Evolutionary conservation across 2,797 vertebrate species (phyloP).

Genomic region (Botia kubotai): DNA sequence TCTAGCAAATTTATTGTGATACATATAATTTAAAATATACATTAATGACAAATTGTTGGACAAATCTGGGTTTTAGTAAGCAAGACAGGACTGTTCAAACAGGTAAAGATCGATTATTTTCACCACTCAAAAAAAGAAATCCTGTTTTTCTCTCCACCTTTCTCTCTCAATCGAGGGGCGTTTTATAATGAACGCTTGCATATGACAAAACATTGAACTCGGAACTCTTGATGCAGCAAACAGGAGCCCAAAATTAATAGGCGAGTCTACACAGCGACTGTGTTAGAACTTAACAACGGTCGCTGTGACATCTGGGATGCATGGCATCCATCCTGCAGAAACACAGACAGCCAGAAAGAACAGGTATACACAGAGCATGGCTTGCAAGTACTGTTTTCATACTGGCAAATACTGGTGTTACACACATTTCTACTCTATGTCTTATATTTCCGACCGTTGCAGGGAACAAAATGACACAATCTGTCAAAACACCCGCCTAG

Average conservation of each 20-base stretch:
- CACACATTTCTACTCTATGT: constrained; percentile 23
- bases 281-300: constrained; percentile 38
- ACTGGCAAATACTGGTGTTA: constrained; percentile 20
- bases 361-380: constrained; percentile 42
- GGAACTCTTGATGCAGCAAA: constrained; percentile 30
- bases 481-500: constrained; percentile 13
- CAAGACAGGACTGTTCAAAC: constrained; percentile 69
- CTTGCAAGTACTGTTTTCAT: constrained; percentile 29
- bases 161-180: not conserved
- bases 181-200: not conserved
- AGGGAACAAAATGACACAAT: not conserved
- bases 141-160: constrained; percentile 7
- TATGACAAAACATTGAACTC: constrained; percentile 8
- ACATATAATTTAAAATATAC: constrained; percentile 79
- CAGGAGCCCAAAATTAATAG: constrained; percentile 30
- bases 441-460: constrained; percentile 11
- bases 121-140: constrained; percentile 48
- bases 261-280: not conserved
- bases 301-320: constrained; percentile 49
- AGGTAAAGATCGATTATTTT: constrained; percentile 53
- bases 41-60: constrained; percentile 71
- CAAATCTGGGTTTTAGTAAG: constrained; percentile 70
- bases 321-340: constrained; percentile 59
- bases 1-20: constrained; percentile 78
- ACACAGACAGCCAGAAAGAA: constrained; percentile 26